Evolutionary conservation across 2,113 vertebrate genomes (phyloP).

Genomic region (Ceyx margarethae): DNA sequence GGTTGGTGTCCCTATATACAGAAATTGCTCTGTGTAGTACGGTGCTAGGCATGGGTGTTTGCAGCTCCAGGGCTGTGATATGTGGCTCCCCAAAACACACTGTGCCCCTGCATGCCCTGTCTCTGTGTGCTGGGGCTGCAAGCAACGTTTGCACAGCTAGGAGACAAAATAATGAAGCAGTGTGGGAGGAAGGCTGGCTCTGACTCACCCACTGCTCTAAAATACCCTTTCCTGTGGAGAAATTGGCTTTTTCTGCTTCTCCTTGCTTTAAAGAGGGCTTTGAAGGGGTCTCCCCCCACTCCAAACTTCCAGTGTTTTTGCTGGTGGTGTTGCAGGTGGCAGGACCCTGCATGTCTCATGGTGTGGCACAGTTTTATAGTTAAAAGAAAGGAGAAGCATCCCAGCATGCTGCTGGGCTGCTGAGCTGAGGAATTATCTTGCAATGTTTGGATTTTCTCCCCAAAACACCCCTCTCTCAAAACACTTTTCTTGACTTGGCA

Average conservation of each 20-base stretch:
- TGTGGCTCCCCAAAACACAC: not conserved
- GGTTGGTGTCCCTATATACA: not conserved
- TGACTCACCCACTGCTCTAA: constrained; percentile 4
- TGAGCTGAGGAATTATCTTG: not conserved
- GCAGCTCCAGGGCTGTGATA: fast-evolving
- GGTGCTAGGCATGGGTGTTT: not conserved
- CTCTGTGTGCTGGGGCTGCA: fast-evolving
- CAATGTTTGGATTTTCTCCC: not conserved
- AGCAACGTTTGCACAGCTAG: fast-evolving
- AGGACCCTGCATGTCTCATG: fast-evolving
- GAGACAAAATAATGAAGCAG: constrained; percentile 3
- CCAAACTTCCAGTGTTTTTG: not conserved
- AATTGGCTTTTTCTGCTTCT: not conserved
- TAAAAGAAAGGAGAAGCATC: not conserved
- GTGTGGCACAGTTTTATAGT: not conserved
- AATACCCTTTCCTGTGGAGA: not conserved
- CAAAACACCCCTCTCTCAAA: not conserved
- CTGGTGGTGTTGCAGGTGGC: too few species aligned
- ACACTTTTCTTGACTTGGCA: not conserved
- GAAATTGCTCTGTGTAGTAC: not conserved
- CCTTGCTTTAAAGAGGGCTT: not conserved
- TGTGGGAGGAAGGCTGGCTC: not conserved
- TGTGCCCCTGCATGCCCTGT: not conserved
- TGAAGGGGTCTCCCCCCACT: not conserved
- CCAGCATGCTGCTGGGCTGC: not conserved